phyloP scores from a whole-genome alignment of 2,797 vertebrate species.

The Takifugu rubripes region DNA sequence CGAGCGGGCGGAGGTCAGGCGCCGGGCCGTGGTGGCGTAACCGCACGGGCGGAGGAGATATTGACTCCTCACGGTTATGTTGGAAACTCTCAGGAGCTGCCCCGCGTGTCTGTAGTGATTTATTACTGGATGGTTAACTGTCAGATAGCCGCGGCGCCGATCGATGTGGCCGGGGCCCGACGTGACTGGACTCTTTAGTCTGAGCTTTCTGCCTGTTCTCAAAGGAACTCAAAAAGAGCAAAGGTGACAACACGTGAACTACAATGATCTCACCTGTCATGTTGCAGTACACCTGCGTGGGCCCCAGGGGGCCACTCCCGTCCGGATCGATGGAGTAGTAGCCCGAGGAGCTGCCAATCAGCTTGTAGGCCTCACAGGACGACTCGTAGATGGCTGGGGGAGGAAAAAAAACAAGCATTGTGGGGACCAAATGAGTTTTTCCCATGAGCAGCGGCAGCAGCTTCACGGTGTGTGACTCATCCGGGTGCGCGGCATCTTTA shows the following conservation, averaged over 20 bases:
- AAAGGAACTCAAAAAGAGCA: constrained; percentile 20
- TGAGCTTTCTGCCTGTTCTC: constrained; percentile 21
- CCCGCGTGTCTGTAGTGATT: constrained; percentile 39
- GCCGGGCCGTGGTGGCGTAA: not conserved
- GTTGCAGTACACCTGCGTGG: constrained; percentile 81
- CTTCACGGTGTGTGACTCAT: constrained; percentile 10
- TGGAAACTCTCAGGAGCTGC: constrained; percentile 13
- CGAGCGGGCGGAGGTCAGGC: too few species aligned
- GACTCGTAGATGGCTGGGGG: constrained; percentile 77
- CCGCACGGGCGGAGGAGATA: constrained; percentile 7
- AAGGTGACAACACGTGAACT: constrained; percentile 38
- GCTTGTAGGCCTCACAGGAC: constrained; percentile 82
- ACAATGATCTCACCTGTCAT: constrained; percentile 78
- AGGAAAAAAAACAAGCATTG: constrained; percentile 13
- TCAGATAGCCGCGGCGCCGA: constrained; percentile 25
- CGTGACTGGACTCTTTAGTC: constrained; percentile 42
- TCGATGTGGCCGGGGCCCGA: constrained; percentile 42
- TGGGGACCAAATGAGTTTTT: constrained; percentile 16
- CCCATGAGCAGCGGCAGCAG: constrained; percentile 5
- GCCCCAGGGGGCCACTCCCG: constrained; percentile 79
- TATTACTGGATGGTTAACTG: constrained; percentile 34
- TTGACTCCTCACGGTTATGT: constrained; percentile 11
- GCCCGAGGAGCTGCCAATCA: constrained; percentile 77
- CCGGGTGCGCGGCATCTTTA: constrained; percentile 14
- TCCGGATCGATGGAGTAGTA: constrained; percentile 81